Evolutionary conservation across 2,888 invertebrate species (phyloP).

Genomic region (Anthophora plumipes): DNA sequence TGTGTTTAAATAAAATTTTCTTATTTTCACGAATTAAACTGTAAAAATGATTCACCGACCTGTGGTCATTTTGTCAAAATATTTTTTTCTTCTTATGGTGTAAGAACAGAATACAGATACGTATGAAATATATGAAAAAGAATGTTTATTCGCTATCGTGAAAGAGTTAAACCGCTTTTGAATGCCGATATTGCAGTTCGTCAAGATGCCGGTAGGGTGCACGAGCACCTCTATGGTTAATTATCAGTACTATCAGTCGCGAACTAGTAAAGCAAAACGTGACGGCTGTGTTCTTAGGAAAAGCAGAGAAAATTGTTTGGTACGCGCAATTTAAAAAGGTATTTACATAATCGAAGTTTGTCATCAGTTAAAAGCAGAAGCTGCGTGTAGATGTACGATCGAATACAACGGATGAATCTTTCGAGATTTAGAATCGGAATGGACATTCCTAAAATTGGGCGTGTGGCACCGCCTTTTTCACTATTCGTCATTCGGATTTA

Average conservation of each 20-base stretch:
- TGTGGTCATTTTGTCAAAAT: neutral
- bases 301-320: constrained; percentile 21
- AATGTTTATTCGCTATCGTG: neutral
- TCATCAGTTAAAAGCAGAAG: neutral
- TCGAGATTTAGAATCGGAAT: neutral
- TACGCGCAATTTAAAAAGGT: constrained; percentile 43
- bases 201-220: constrained; percentile 32
- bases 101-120: neutral
- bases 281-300: constrained; percentile 50
- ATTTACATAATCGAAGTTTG: constrained; percentile 40
- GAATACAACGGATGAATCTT: neutral
- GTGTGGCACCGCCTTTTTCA: constrained; percentile 81
- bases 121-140: neutral
- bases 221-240: constrained; percentile 36
- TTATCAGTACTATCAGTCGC: constrained; percentile 52
- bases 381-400: neutral
- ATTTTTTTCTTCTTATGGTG: neutral
- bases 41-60: too few relatives aligned
- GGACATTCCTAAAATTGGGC: constrained; percentile 28
- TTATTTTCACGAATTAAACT: neutral
- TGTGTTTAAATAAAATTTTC: neutral
- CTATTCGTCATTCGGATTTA: constrained; percentile 69
- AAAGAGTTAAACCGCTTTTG: neutral
- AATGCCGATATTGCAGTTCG: constrained; percentile 13
- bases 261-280: constrained; percentile 63